phyloP scores from a whole-genome alignment of 2,888 invertebrate genomes.

The Strigamia transsilvanica region DNA sequence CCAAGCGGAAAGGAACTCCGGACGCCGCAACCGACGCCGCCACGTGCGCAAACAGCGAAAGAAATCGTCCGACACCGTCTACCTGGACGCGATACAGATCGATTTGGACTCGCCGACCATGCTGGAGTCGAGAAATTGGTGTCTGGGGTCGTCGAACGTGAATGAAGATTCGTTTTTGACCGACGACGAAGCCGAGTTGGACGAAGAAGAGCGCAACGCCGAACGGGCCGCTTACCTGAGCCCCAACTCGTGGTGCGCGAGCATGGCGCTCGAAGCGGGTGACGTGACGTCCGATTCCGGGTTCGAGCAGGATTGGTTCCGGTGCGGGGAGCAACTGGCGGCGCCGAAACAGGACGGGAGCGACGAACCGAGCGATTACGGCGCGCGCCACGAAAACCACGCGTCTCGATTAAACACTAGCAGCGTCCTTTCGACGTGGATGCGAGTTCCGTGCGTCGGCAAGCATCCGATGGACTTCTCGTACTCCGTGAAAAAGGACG shows the following conservation, averaged over 20 bases:
- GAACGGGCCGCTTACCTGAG: not conserved
- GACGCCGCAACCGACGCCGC: not conserved
- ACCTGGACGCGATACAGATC: not conserved
- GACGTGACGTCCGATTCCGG: not conserved
- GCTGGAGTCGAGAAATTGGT: not conserved
- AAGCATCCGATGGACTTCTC: not conserved
- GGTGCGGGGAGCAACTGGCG: not conserved
- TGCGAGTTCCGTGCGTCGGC: not conserved
- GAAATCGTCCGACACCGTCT: not conserved
- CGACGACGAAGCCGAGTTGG: conserved; percentile 6
- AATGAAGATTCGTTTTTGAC: conserved; percentile 13
- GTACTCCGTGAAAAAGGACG: not conserved
- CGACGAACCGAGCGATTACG: not conserved
- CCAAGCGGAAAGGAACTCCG: not conserved
- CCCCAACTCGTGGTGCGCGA: not conserved
- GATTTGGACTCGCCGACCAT: not conserved
- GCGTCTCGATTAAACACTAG: not conserved
- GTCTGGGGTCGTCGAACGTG: not conserved
- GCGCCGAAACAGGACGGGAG: not conserved
- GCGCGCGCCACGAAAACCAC: not conserved
- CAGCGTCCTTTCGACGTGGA: not conserved
- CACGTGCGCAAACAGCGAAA: conserved; percentile 13
- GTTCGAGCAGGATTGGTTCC: not conserved
- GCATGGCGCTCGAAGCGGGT: not conserved
- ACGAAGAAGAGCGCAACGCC: not conserved